Evolutionary conservation across 2,888 invertebrate species (phyloP), one percentile per base, ranked within the genome.

Genomic region (Tenthredo notha): DNA sequence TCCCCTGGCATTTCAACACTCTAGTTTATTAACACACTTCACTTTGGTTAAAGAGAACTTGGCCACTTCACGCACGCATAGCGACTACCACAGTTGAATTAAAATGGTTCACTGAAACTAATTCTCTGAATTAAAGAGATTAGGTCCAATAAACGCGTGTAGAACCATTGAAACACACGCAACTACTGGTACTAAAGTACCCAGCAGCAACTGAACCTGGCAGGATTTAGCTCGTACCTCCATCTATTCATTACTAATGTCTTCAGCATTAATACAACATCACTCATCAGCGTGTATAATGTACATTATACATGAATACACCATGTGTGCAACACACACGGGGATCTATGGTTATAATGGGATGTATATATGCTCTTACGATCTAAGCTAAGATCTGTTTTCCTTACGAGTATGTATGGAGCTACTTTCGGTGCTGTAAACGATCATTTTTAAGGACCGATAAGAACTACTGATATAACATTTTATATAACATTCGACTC

Each of bases 71-170:
- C 74, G 87, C 77, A 25, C 77, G 77, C 77, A 77, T 29, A 29
- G 61, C 84, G 84, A 47, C 82, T 43, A 75, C 86, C 85, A 86
- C 84, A 87, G 89, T 88, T 88, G 90, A 92, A 92, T 92, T 92
- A 91, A 92, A 92, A 92, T 91, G 92, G 90, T 90, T 90, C 90
- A 90, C 89, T 89, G 91, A 91, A 91, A 92, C 90, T 92, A 92
- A 92, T 92, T 92, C 91, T 88, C 89, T 67, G 90, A 91, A 91
- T 92, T 91, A 92, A 92, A 92, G 90, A 90, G 91, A 92, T 92
- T 91, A 92, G 89, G 91, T 90, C 90, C 91, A 92, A 92, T 92
- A 91, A 91, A 90, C 91, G 88, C 87, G 84, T 84, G 85, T 80
- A 80, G 67, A 67, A 67, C 4, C 33, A 33, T 29, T 67, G 33